Evolutionary conservation across 2,888 invertebrate species (phyloP), one percentile per base, ranked within the genome.

Genomic region (Abscondita cerata): DNA sequence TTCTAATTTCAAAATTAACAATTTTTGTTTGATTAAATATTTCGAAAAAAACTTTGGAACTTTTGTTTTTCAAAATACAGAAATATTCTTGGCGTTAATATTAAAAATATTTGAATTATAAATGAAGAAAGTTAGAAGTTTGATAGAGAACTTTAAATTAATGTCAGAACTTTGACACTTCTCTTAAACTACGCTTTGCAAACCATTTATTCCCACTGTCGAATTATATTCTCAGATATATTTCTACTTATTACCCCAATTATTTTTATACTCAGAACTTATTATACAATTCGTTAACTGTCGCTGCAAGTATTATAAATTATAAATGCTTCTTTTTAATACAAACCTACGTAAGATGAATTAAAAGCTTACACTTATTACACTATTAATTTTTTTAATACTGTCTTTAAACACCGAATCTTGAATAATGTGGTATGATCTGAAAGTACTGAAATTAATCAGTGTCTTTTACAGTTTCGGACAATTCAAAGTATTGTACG

Each of bases 101-200:
- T 44, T 44, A 44, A 44, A 44, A 44, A 44, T 44, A 44, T 44
- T 18, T 44, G 44, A 18, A 44, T 44, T 44, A 44, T 44, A 44
- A 44, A 44, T 44, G 44, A 44, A 18, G 16, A 18, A 44, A 44
- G 18, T 44, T 44, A 44, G 44, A 44, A 44, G 44, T 44, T 44
- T 44, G 41, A 44, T 44, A 44, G 44, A 44, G 44, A 44, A 44
- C 44, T 44, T 44, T 44, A 44, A 19, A 44, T 44, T 44, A 44
- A 44, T 44, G 44, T 44, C 44, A 19, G 44, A 44, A 44, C 44
- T 44, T 44, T 44, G 44, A 44, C 44, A 44, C 44, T 44, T 44
- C 44, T 44, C 44, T 44, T 44, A 44, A 44, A 44, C 44, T 44
- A 44, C 44, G 44, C 18, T 44, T 44, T 44, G 44, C 44, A 16